Evolutionary conservation across 2,113 vertebrate species (phyloP).

Genomic region (Salvator merianae): DNA sequence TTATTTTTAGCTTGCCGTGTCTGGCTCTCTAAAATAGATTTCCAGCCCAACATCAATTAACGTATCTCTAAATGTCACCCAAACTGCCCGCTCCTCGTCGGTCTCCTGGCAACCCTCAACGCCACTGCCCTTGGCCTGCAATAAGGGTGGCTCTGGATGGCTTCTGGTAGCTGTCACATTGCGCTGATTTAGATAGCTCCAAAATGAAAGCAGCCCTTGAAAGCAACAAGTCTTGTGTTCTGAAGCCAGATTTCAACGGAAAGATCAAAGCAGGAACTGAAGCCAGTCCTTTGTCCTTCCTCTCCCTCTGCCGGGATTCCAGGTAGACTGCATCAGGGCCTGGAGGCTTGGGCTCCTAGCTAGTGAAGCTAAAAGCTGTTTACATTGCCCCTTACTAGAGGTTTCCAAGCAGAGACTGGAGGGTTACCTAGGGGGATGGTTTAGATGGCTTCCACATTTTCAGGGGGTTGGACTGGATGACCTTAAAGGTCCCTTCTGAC

Average conservation of each 20-base stretch:
- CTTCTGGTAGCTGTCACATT: not conserved
- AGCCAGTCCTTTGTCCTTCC: not conserved
- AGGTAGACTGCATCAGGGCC: not conserved
- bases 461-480: no score
- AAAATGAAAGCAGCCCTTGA: not conserved
- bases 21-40: not conserved
- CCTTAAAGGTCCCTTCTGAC: no score
- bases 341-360: not conserved
- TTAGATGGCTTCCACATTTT: no score
- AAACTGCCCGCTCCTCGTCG: not conserved
- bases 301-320: not conserved
- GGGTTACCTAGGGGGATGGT: no score
- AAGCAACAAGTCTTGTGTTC: not conserved
- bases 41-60: not conserved
- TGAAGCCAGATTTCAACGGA: not conserved
- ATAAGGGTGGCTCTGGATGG: no score
- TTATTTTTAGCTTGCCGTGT: not conserved
- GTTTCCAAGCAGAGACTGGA: no score
- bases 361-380: not conserved
- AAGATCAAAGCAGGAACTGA: not conserved
- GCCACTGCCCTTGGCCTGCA: not conserved
- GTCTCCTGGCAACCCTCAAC: not conserved
- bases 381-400: not conserved
- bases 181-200: not conserved
- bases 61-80: not conserved